Evolutionary conservation across 2,113 vertebrate species (phyloP).

Genomic region (Python bivittatus): DNA sequence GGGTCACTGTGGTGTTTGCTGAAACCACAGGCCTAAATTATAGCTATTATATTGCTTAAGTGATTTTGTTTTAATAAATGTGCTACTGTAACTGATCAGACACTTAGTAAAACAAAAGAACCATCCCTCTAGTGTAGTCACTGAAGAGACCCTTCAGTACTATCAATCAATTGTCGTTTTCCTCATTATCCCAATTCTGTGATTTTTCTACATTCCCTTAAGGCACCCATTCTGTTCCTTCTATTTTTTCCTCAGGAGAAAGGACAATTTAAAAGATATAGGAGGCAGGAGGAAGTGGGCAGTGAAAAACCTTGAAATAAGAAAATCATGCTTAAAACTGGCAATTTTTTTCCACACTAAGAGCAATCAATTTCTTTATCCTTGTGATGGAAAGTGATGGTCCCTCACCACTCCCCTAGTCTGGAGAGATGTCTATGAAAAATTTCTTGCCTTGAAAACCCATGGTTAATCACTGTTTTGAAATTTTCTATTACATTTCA

Average conservation of each 20-base stretch:
- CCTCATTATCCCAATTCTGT: not conserved
- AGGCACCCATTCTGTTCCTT: not conserved
- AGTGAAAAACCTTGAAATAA: not conserved
- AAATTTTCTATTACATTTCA: not conserved
- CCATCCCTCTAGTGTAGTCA: not conserved
- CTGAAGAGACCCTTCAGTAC: not conserved
- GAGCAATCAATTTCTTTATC: not conserved
- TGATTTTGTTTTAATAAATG: constrained; percentile 9
- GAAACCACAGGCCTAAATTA: not conserved
- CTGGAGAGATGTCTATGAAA: not conserved
- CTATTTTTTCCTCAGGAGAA: not conserved
- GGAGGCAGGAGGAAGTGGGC: not conserved
- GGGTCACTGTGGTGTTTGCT: not conserved
- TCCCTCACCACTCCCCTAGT: not conserved
- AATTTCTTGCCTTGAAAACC: not conserved
- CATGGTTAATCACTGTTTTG: not conserved
- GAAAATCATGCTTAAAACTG: not conserved
- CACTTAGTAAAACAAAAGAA: not conserved
- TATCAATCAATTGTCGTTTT: not conserved
- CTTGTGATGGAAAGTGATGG: not conserved
- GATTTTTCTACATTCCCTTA: not conserved
- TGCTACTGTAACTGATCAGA: not conserved
- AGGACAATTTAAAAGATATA: not conserved
- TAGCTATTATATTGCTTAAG: constrained; percentile 7
- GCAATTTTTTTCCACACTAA: not conserved